Conservation (phyloP, 2,888 invertebrate genomes). For the Cerastis leucographa region DNA sequence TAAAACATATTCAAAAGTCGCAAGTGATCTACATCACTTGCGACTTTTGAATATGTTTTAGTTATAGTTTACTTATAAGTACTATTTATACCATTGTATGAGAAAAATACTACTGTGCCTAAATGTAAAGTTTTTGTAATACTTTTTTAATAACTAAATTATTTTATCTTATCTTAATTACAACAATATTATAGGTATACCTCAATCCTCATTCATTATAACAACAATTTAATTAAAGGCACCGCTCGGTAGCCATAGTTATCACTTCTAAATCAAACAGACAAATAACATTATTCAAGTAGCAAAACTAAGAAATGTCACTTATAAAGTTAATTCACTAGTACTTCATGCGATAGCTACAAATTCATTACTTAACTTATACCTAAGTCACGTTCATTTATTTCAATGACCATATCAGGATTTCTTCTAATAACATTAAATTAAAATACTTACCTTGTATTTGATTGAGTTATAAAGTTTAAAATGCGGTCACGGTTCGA, state of each 20-base stretch:
- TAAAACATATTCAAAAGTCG: too few species aligned
- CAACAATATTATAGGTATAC: conserved; percentile 10
- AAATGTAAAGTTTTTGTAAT: too few species aligned
- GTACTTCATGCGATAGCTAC: conserved; percentile 14
- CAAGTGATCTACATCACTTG: too few species aligned
- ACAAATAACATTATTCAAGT: conserved; percentile 34
- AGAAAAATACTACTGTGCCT: too few species aligned
- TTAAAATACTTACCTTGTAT: conserved; percentile 48
- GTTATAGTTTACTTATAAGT: too few species aligned
- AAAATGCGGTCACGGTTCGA: conserved; percentile 53
- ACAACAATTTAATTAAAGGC: not conserved
- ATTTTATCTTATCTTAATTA: too few species aligned
- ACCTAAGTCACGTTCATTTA: conserved; percentile 34
- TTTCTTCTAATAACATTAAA: conserved; percentile 46
- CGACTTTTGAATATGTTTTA: too few species aligned
- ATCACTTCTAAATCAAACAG: conserved; percentile 6
- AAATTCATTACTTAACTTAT: conserved; percentile 9
- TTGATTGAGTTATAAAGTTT: conserved; percentile 56
- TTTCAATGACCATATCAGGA: conserved; percentile 28
- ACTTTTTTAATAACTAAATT: too few species aligned
- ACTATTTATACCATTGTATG: too few species aligned
- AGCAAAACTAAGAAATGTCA: conserved; percentile 11
- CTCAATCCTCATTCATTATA: not conserved
- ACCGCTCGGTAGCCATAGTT: not conserved
- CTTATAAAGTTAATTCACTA: conserved; percentile 16